Base-by-base conservation (phyloP, 1,140 invertebrate genomes). In the Daktulosphaira vitifoliae region DNA sequence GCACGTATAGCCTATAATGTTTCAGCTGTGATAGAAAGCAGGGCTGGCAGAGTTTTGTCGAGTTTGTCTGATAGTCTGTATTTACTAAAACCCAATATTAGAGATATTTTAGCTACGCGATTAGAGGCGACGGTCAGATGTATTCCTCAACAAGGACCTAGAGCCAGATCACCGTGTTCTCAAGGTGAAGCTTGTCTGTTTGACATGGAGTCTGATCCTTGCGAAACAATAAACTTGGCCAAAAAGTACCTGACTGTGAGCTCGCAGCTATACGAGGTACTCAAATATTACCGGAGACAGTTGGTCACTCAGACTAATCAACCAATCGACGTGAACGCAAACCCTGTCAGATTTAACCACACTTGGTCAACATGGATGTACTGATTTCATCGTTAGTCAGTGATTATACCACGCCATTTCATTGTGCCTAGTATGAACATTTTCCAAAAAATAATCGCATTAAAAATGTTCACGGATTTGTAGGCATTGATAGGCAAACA, bases 141-240 rank as follows among this genome's bases (percentile, higher is more conserved):
- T 54, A 44, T 29, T 16, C 51, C 25, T 26, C 18, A 33, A 33
- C 26, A 52, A 16, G 62, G 51, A 26, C 68, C 26, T 25, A 69
- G 22, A 51, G 65, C 68, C 42, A 50, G 26, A 15, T 48, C 50
- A 22, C 39, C 71, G 67, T 68, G 62, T 29, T 54, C 38, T 18
- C 15, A 53, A 23, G 49, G 53, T 23, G 53, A 68, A 1, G 80
- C 83, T 16, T 86, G 85, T 69, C 76, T 86, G 6, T 87, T 84
- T 70, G 78, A 86, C 68, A 78, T 86, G 64, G 72, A 77, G 2
- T 73, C 73, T 25, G 85, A 87, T 76, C 85, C 85, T 1, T 87
- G 84, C 72, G 84, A 87, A 71, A 79, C 76, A 4, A 77, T 75
- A 25, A 84, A 87, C 69, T 71, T 86, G 11, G 76, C 75, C 1